Evolutionary conservation across 2,888 invertebrate genomes (phyloP).

Genomic region (Aphelenchoides bicaudatus): DNA sequence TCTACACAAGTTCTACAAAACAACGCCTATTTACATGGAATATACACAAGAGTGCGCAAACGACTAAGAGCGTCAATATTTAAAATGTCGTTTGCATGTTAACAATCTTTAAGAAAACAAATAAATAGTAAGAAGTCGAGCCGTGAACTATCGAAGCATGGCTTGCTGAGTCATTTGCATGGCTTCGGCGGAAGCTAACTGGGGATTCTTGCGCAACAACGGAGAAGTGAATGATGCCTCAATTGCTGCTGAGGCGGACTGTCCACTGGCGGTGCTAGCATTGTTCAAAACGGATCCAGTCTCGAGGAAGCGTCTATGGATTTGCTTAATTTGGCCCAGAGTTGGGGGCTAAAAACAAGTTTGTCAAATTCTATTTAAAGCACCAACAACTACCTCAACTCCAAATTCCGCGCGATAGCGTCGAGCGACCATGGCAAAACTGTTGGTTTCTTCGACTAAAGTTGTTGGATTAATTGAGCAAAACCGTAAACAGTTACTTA

Average conservation of each 20-base stretch:
- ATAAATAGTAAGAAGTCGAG: conserved; percentile 1
- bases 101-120: not conserved
- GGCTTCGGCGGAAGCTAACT: conserved; percentile 14
- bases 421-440: conserved; percentile 34
- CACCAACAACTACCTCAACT: no score
- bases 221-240: not conserved
- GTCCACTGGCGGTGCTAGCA: no score
- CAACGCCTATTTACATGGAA: no score
- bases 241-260: not conserved
- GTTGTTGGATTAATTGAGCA: no score
- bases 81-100: no score
- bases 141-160: not conserved
- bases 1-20: no score
- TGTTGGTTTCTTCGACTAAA: conserved; percentile 31
- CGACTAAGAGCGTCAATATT: no score
- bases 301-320: conserved; percentile 30
- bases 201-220: not conserved
- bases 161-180: conserved; percentile 9
- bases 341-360: no score
- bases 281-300: conserved; percentile 29
- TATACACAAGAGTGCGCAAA: no score
- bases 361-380: no score
- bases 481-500: not conserved
- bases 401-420: conserved; percentile 38
- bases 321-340: conserved; percentile 30